Evolutionary conservation across 2,888 invertebrate genomes (phyloP), one percentile per base, ranked within the genome.

Genomic region (Aleiodes testaceus): DNA sequence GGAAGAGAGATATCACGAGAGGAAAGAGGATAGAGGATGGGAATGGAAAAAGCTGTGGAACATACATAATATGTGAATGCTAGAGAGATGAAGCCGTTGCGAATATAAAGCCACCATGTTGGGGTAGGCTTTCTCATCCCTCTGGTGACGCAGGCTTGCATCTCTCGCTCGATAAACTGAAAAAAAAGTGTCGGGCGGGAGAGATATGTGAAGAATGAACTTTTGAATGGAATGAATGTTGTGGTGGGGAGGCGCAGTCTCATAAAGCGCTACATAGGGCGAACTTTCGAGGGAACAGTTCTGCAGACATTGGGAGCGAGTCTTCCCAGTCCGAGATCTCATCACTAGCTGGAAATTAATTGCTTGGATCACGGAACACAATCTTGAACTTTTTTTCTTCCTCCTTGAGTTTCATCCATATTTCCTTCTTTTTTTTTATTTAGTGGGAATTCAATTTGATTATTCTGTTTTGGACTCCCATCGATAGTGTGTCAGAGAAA

Each of bases 231-330:
- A 74, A 77, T 68, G 42, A 11, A 7, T 7, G 72, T 64, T 64
- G 67, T 36, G 71, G 65, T 65, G 49, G 50, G 14, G 47, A 69
- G 69, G 26, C 26, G 26, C 26, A 26, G 26, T 26, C 26, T 26
- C 26, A 26, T 26, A 5, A 5, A 26, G 26, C 5, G 26, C 26
- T 1, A 26, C 26, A 2, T 26, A 26, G 26, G 26, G 26, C 26
- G 3, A 5, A 26, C 26, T 26, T 26, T 26, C 5, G 26, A 72
- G 69, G 64, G 53, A 70, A 55, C 11, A 59, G 26, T 26, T 26
- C 73, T 69, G 70, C 69, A 74, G 68, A 73, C 72, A 75, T 71
- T 75, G 72, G 74, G 74, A 71, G 74, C 72, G 69, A 49, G 45
- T 53, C 53, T 26, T 26, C 53, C 52, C 44, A 61, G 50, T 67